Evolutionary conservation across 2,797 vertebrate species (phyloP).

Genomic region (Anniella stebbinsi): DNA sequence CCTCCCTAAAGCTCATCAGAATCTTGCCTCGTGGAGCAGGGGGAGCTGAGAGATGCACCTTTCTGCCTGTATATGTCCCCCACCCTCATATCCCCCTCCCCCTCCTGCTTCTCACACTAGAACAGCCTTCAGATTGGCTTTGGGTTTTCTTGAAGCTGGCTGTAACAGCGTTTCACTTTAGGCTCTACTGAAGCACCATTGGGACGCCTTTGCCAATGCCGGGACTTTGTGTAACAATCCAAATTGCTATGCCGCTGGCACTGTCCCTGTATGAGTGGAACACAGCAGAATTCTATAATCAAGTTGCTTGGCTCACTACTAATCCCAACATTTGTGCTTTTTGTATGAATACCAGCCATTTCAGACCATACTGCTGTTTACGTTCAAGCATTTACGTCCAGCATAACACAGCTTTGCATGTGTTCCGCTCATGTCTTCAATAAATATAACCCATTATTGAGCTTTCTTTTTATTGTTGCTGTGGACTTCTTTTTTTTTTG

Average conservation of each 20-base stretch:
- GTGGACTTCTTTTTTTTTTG: background rate
- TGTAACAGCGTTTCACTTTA: background rate
- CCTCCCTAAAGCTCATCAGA: background rate
- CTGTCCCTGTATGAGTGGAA: background rate
- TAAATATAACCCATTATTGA: slow-evolving; percentile 46
- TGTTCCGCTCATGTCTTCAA: slow-evolving; percentile 42
- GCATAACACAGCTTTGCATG: slow-evolving; percentile 4
- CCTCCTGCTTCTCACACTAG: background rate
- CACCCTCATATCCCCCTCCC: background rate
- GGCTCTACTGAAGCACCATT: background rate
- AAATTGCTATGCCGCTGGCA: no score
- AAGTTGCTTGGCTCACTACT: slow-evolving; percentile 57
- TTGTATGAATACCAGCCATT: slow-evolving; percentile 35
- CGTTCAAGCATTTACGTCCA: slow-evolving; percentile 45
- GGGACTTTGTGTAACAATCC: background rate
- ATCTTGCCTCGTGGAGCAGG: background rate
- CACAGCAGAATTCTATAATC: slow-evolving; percentile 30
- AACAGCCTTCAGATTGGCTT: background rate
- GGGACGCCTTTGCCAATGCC: background rate
- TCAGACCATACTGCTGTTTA: slow-evolving; percentile 38
- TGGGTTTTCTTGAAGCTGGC: background rate
- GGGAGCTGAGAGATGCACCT: background rate
- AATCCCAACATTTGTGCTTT: slow-evolving; percentile 30
- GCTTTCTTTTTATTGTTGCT: slow-evolving; percentile 30
- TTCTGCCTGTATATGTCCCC: background rate